Percentiles rank a stretch among this genome's conserved stretches.
Conservation (phyloP, 2,888 invertebrate genomes). For the Drosophila birchii region DNA sequence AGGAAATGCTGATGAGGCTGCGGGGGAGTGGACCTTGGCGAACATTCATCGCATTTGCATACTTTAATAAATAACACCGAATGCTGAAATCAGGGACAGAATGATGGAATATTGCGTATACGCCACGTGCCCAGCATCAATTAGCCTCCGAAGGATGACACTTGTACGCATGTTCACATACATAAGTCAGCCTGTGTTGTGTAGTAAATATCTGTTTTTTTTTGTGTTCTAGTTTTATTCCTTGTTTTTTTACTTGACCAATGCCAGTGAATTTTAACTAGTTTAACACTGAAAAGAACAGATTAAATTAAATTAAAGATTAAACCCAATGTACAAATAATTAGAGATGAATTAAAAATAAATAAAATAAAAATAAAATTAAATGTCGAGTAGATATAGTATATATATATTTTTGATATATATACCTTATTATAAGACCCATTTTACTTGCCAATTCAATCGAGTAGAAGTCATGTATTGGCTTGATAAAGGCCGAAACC, state of each 20-base stretch:
- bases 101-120: conserved; percentile 14
- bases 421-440: background rate
- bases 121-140: conserved; percentile 35
- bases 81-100: conserved; percentile 23
- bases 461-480: background rate
- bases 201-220: background rate
- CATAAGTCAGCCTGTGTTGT: background rate
- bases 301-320: no score
- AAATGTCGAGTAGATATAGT: no score
- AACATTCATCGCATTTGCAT: conserved; percentile 37
- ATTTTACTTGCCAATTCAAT: background rate
- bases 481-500: background rate
- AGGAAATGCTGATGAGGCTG: background rate
- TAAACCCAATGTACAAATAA: background rate
- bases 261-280: conserved; percentile 12
- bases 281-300: background rate
- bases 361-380: background rate
- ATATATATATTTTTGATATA: no score
- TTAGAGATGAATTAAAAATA: background rate
- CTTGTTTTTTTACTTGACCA: background rate
- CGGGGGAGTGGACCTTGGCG: conserved; percentile 15
- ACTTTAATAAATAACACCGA: conserved; percentile 30
- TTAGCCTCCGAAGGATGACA: conserved; percentile 20
- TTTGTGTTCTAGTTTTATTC: background rate
- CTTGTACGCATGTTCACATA: conserved; percentile 2